These are phyloP conservation scores for Oeneis ivallda DNA, from an alignment of 2,888 invertebrate species.

Conservation along the genomic window DNA sequence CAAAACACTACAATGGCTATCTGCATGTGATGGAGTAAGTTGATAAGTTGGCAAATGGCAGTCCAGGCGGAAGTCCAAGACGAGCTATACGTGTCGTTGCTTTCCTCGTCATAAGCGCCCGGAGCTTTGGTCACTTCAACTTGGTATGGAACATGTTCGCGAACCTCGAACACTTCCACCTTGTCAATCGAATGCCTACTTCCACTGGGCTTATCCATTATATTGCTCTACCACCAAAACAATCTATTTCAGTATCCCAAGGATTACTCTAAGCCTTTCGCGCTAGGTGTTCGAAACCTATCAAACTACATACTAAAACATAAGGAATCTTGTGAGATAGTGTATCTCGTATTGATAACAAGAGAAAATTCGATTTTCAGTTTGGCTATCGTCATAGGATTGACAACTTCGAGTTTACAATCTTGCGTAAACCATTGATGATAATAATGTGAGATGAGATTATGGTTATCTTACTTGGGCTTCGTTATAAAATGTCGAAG, in stretches of 20 bases:
- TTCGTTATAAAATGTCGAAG: constrained; percentile 22
- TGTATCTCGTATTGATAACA: constrained; percentile 54
- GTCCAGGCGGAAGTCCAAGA: constrained; percentile 72
- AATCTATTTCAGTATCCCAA: constrained; percentile 14
- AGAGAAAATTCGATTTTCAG: constrained; percentile 55
- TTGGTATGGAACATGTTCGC: constrained; percentile 75
- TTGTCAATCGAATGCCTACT: constrained; percentile 68
- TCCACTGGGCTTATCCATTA: constrained; percentile 74
- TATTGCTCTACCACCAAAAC: constrained; percentile 24
- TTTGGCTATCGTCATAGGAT: constrained; percentile 54
- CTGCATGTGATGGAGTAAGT: constrained; percentile 73
- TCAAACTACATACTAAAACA: constrained; percentile 27
- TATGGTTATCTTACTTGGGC: constrained; percentile 52
- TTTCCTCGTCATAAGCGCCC: constrained; percentile 68
- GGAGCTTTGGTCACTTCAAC: constrained; percentile 71
- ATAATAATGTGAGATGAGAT: constrained; percentile 56
- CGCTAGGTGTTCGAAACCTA: constrained; percentile 27
- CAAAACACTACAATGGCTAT: constrained; percentile 73
- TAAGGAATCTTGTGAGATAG: constrained; percentile 32
- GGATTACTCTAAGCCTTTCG: constrained; percentile 24
- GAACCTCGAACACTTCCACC: constrained; percentile 72
- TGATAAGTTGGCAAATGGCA: constrained; percentile 70
- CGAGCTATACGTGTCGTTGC: constrained; percentile 56
- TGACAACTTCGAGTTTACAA: constrained; percentile 69
- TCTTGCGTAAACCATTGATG: constrained; percentile 68